Evolutionary conservation across 1,140 invertebrate genomes (phyloP), one percentile per base, ranked within the genome.

Genomic region (Lepidotrigona ventralis): DNA sequence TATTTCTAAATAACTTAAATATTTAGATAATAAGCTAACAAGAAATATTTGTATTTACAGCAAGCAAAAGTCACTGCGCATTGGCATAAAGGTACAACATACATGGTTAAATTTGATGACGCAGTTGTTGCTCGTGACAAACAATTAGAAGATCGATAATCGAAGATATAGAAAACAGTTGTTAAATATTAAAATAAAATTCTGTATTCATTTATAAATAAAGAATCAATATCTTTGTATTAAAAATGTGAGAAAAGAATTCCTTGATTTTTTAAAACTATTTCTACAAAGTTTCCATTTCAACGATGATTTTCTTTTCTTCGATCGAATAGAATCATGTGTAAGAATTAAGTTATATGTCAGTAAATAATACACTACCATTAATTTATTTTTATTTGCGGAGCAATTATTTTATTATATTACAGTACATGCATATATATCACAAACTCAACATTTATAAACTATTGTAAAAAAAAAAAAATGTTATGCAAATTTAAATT

Each of bases 11-110:
- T 29, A 15, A 33, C 70, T 71, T 33, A 71, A 33, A 64, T 79
- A 56, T 21, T 53, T n/a, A 0, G 29, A 1, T 51, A 46, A 83
- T 9, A 53, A 70, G 46, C 19, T 33, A 68, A 23, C 15, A 33
- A 12, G 9, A 26, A 74, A 63, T 51, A 33, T 86, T 79, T 90
- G 63, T 53, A 23, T 66, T 76, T 97, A 66, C 94, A 99, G 98
- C 97, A 98, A 71, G 98, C 98, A 54, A 99, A 99, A 95, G 98
- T 99, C 2, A 98, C 98, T 12, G 98, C 98, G 4, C 99, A 99
- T 94, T 99, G 98, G 98, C 99, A 99, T 93, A 99, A 99, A 94
- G 99, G 99, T 84, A 99, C 99, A 29, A 99, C 99, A 1, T 99
- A 99, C 91, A 99, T 99, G 97, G 98, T 99, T 26, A 98, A 99